phyloP scores from a whole-genome alignment of 2,113 vertebrate species.

The Stictonetta naevosa region DNA sequence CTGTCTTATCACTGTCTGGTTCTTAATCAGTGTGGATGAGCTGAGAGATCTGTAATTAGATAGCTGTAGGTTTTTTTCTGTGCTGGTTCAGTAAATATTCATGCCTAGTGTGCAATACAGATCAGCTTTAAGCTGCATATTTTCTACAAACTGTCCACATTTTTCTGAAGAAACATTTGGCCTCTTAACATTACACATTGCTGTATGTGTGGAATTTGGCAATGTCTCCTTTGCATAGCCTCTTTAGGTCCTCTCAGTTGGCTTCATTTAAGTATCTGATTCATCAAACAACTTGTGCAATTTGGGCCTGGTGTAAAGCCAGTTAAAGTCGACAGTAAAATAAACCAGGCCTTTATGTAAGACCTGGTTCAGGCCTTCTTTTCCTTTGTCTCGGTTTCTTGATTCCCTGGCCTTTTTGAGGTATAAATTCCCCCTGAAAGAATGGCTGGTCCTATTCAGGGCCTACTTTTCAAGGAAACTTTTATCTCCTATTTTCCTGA shows the following conservation, averaged over 20 bases:
- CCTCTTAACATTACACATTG: neutral
- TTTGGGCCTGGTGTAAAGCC: neutral
- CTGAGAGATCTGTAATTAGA: neutral
- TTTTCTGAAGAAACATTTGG: slow-evolving; percentile 17
- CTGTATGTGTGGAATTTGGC: neutral
- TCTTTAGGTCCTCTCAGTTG: neutral
- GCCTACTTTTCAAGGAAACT: neutral
- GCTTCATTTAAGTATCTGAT: neutral
- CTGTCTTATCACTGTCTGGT: neutral
- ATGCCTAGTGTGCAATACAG: neutral
- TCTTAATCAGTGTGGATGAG: neutral
- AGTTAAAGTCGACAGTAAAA: neutral
- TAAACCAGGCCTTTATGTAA: neutral
- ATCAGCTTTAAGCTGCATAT: neutral
- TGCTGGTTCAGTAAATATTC: neutral
- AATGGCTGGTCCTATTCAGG: neutral
- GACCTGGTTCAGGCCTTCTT: neutral
- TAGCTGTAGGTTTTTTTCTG: neutral
- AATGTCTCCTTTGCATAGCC: neutral
- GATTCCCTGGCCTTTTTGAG: neutral
- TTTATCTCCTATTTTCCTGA: neutral
- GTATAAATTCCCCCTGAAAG: neutral
- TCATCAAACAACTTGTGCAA: neutral
- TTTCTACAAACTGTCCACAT: neutral
- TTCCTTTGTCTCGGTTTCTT: neutral